A percentile compares a stretch with the other conserved stretches of the same genome.
Conservation (phyloP, 2,888 invertebrate genomes). For the Latheticus oryzae region DNA sequence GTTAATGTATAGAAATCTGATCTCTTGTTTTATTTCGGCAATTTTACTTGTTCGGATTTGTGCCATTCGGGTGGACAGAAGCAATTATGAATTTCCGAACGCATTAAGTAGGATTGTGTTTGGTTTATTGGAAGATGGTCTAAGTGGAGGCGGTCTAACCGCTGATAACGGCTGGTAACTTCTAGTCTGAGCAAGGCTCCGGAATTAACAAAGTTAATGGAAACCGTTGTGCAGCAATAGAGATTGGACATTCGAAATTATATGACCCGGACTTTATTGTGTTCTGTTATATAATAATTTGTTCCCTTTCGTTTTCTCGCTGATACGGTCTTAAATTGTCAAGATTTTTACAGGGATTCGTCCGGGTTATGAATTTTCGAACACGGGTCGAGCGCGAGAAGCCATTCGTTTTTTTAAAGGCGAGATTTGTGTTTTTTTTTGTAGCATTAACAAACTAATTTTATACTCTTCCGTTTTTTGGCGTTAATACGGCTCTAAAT, state of each 20-base stretch:
- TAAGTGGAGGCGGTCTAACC: slow-evolving; percentile 42
- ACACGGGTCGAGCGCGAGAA: slow-evolving; percentile 9
- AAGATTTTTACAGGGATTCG: slow-evolving; percentile 20
- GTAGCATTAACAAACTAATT: background rate
- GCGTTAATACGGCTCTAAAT: slow-evolving; percentile 5
- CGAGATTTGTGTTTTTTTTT: slow-evolving; percentile 4
- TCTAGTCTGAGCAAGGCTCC: slow-evolving; percentile 46
- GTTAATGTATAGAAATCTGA: no score
- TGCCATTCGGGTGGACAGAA: no score
- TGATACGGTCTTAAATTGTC: slow-evolving; percentile 29
- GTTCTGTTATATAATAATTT: slow-evolving; percentile 34
- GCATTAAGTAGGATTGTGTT: slow-evolving; percentile 42
- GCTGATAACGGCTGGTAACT: slow-evolving; percentile 47
- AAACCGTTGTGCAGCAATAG: slow-evolving; percentile 47
- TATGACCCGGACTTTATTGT: slow-evolving; percentile 48
- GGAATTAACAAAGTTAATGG: slow-evolving; percentile 52
- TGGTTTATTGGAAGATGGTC: slow-evolving; percentile 38
- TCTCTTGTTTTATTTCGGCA: no score
- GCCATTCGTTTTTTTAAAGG: slow-evolving; percentile 27
- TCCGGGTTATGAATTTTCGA: slow-evolving; percentile 27
- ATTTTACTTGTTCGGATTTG: no score
- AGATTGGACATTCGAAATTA: slow-evolving; percentile 51
- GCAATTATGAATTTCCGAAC: slow-evolving; percentile 38
- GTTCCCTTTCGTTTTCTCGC: slow-evolving; percentile 21
- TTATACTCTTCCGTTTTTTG: slow-evolving; percentile 5